These are phyloP conservation scores for Vultur gryphus DNA, from an alignment of 2,797 vertebrate species.

Conservation along the genomic window DNA sequence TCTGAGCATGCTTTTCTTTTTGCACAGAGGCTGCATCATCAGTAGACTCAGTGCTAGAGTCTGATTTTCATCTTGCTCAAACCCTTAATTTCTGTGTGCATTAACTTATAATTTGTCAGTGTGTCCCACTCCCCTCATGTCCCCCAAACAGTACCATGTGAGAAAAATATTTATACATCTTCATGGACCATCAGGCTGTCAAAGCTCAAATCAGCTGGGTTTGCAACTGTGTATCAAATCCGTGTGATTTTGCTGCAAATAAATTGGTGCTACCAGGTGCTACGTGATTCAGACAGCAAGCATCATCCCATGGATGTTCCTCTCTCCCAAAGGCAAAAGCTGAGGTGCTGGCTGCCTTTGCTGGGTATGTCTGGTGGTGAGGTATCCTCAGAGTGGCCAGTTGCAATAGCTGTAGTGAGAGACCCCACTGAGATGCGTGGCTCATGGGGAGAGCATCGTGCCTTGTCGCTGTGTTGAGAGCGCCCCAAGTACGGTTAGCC, in stretches of 20 bases:
- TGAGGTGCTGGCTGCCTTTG: background rate
- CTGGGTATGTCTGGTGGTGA: background rate
- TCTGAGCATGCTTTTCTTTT: background rate
- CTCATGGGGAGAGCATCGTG: fast-evolving
- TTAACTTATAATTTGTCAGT: background rate
- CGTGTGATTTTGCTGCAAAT: background rate
- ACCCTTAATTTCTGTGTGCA: background rate
- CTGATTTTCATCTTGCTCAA: background rate
- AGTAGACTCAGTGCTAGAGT: background rate
- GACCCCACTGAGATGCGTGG: fast-evolving
- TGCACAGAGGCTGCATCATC: background rate
- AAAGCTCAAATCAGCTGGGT: background rate
- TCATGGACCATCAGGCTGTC: background rate
- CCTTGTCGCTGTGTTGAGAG: background rate
- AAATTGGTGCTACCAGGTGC: background rate
- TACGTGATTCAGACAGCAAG: background rate
- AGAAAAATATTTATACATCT: background rate
- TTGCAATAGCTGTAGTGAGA: background rate
- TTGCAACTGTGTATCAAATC: background rate
- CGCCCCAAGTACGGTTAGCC: fast-evolving
- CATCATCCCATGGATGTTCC: background rate
- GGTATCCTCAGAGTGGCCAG: background rate
- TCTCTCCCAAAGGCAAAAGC: background rate
- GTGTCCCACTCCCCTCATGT: background rate
- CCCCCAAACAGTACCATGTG: background rate